phyloP scores from a whole-genome alignment of 1,140 invertebrate species.

The Anastrepha obliqua region DNA sequence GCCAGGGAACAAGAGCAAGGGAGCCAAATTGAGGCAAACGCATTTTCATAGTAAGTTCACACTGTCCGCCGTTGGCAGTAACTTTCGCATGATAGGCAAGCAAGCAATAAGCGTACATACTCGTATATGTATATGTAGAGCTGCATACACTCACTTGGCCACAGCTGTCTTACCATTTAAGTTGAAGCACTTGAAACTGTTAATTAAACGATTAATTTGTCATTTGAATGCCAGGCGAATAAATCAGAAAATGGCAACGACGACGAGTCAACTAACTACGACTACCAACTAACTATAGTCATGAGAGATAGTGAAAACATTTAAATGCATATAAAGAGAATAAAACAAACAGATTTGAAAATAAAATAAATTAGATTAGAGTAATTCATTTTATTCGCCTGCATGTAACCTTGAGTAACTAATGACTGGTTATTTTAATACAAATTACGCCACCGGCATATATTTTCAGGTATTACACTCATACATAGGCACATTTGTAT shows the following conservation, averaged over 20 bases:
- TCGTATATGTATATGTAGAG: neutral
- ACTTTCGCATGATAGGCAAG: neutral
- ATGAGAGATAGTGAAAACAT: neutral
- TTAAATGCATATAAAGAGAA: neutral
- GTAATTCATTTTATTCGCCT: neutral
- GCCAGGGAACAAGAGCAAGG: neutral
- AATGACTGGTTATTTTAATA: neutral
- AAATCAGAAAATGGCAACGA: neutral
- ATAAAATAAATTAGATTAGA: neutral
- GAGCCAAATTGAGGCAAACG: neutral
- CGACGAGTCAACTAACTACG: neutral
- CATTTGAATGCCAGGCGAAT: slow-evolving; percentile 12
- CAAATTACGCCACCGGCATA: neutral
- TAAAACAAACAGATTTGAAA: neutral
- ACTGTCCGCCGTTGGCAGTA: neutral
- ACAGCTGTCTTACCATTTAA: slow-evolving; percentile 44
- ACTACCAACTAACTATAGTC: neutral
- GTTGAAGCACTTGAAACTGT: slow-evolving; percentile 33
- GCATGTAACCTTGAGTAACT: neutral
- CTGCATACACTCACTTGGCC: neutral
- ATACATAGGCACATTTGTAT: neutral
- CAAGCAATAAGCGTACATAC: neutral
- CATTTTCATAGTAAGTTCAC: neutral
- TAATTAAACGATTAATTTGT: slow-evolving; percentile 52
- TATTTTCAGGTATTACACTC: neutral